Evolutionary conservation across 2,113 vertebrate species (phyloP), one percentile per base, ranked within the genome.

Genomic region (Lates calcarifer): DNA sequence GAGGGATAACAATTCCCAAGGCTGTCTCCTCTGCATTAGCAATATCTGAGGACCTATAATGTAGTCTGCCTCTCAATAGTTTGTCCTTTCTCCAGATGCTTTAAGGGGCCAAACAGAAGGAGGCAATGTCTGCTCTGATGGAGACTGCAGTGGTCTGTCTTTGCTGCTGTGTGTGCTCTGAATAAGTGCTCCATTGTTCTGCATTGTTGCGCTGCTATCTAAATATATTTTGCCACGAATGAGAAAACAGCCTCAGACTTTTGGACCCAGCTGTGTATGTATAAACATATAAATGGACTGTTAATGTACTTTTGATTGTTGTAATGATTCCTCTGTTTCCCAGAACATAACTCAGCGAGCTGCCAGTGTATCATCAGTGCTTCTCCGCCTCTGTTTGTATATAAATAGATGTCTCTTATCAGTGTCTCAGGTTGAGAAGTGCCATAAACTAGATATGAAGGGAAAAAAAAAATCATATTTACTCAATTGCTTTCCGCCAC

Each of bases 1-100:
- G 84, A 67, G 53, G 60, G 82, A 77, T 74, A 79, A 77, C 67
- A 51, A 69, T 65, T 85, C 76, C 85, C 8, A 45, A 76, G 71
- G 78, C 77, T 13, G 63, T 63, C 61, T 65, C 26, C 55, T 63
- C 71, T 75, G 81, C 71, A 71, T 80, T 60, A 77, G 76, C 22
- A 22, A 55, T 43, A 74, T 81, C 69, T 63, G 62, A 68, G 49
- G 45, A 33, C 28, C 60, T n/a, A 5, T 39, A 58, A 53, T 66
- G 61, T 14, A 13, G 24, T 72, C 74, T 45, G 77, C 51, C 39
- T 68, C 70, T 74, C 28, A 3, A 13, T 17, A 31, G 49, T 41
- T 56, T 62, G 68, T 71, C 28, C 20, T 41, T 47, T 12, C 74
- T 86, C 28, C 76, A 64, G 41, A 77, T n/a, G 57, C 45, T 67